A percentile compares a stretch with the other conserved stretches of the same genome.
Evolutionary conservation across 2,113 vertebrate species (phyloP).

Genomic region (Trogon melanurus): DNA sequence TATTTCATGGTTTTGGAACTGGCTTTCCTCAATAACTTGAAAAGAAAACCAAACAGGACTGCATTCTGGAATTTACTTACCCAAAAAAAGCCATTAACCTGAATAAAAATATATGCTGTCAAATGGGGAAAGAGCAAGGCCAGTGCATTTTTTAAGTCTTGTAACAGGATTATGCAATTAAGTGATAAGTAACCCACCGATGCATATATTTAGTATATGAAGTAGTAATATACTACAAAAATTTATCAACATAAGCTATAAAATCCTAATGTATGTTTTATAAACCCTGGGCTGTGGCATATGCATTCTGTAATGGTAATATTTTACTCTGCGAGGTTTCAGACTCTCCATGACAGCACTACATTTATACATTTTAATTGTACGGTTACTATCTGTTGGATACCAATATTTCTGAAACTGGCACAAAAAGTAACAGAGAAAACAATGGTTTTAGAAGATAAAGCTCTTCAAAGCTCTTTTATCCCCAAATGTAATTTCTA

Average conservation of each 20-base stretch:
- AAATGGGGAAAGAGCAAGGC: not conserved
- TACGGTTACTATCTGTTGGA: not conserved
- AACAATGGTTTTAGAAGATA: constrained; percentile 47
- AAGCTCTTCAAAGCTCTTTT: constrained; percentile 51
- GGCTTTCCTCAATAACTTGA: not conserved
- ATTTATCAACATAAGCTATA: not conserved
- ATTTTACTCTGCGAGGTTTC: not conserved
- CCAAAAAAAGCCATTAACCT: not conserved
- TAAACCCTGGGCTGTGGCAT: not conserved
- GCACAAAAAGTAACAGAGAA: constrained; percentile 5
- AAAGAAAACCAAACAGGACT: not conserved
- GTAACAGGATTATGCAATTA: constrained; percentile 9
- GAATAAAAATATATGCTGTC: not conserved
- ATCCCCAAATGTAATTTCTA: constrained; percentile 16
- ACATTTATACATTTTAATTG: not conserved
- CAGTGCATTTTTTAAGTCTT: not conserved
- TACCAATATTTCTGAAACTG: not conserved
- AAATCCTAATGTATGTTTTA: constrained; percentile 10
- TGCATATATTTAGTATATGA: not conserved
- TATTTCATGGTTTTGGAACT: not conserved
- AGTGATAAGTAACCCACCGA: not conserved
- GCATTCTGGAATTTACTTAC: not conserved
- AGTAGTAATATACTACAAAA: not conserved
- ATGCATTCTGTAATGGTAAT: not conserved
- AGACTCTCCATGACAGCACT: not conserved